Evolutionary conservation across 2,888 invertebrate genomes (phyloP), one percentile per base, ranked within the genome.

Genomic region (Didymodactylos carnosus): DNA sequence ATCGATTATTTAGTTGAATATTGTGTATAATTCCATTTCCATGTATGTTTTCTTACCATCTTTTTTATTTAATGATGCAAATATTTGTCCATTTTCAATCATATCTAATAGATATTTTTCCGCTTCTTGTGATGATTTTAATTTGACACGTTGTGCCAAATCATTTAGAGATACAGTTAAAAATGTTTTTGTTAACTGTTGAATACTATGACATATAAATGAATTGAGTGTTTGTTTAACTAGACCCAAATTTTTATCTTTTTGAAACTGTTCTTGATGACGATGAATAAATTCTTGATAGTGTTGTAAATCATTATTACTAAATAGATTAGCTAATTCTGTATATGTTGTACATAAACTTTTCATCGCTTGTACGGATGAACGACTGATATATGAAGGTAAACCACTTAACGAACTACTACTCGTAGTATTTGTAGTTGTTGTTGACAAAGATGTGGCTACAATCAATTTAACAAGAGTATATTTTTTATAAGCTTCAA

Each of bases 41-140:
- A n/a, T n/a, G n/a, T n/a, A n/a, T n/a, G 23, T 40, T 10, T 23
- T 25, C 10, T 39, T 70, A 74, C 95, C 94, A 84, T 95, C 94
- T 83, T 91, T 92, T 85, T 94, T 92, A 85, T 94, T 94, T 78
- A 97, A 94, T 80, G 91, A 91, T 39, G 95, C 95, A 85, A 90
- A 94, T 79, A 97, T 95, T 86, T 94, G 93, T 73, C 91, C 91
- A 82, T 93, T 92, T 85, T 94, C 93, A 80, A 97, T 95, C 95
- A 97, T 95, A 82, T 92, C 90, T 73, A 95, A 87, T 80, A 97
- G 91, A 82, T 94, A 92, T 81, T 88, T 88, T 83, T 97, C 95
- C 13, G 95, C 95, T 81, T 93, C 92, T 27, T 87, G 86, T 0
- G 92, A 90, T 73, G 90, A 89, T 35, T 89, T 84, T 75, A 95